Conservation (phyloP, 2,113 vertebrate genomes). For the Carassius carassius region DNA sequence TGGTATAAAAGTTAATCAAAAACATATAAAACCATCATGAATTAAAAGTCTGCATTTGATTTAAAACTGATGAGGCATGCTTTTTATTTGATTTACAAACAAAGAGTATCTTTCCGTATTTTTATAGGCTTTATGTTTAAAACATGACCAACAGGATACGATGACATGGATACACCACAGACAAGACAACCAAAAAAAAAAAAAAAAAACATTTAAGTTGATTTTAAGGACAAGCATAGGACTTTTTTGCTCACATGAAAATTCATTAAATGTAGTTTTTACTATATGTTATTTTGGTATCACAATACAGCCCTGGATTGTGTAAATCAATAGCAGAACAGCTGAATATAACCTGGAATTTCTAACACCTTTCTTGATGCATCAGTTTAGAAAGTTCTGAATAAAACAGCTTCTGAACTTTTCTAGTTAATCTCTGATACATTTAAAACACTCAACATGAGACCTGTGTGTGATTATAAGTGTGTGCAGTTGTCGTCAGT, state of each 20-base stretch:
- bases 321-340: neutral
- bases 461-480: conserved; percentile 56
- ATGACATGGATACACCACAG: too few species aligned
- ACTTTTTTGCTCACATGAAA: neutral
- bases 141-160: too few species aligned
- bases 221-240: too few species aligned
- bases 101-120: too few species aligned
- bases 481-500: conserved; percentile 22
- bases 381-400: neutral
- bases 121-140: too few species aligned
- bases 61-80: too few species aligned
- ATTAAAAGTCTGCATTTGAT: too few species aligned
- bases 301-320: neutral
- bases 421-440: neutral
- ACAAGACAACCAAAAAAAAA: too few species aligned
- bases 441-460: conserved; percentile 59
- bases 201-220: too few species aligned
- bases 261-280: neutral
- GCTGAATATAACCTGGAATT: neutral
- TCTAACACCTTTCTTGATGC: neutral
- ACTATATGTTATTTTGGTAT: neutral
- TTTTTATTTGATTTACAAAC: too few species aligned
- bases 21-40: too few species aligned
- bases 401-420: neutral
- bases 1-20: neutral